A percentile compares a stretch with the other conserved stretches of the same genome.
These are phyloP conservation scores for Bambusicola thoracicus DNA, from an alignment of 2,113 vertebrate genomes.

Conservation along the genomic window DNA sequence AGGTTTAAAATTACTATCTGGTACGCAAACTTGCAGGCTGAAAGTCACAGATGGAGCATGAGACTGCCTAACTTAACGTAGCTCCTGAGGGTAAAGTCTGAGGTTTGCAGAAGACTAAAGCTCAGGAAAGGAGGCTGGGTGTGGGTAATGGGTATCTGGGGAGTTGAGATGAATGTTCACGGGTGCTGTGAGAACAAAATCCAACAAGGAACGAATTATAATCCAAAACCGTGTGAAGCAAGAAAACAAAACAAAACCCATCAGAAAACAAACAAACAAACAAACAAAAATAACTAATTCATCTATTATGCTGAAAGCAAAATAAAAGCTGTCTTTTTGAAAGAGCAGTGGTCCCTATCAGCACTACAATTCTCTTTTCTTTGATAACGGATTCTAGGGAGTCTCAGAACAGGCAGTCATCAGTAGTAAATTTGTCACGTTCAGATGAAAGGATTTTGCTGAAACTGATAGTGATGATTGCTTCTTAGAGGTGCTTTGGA, in stretches of 20 bases:
- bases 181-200: background rate
- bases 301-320: background rate
- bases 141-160: background rate
- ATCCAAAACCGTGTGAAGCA: background rate
- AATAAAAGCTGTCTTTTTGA: background rate
- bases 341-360: background rate
- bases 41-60: background rate
- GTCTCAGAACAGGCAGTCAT: background rate
- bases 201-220: background rate
- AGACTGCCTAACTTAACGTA: background rate
- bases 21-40: background rate
- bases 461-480: background rate
- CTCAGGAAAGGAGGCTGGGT: background rate
- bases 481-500: background rate
- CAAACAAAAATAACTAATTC: background rate
- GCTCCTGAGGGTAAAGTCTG: background rate
- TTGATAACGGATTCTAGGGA: background rate
- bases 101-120: background rate
- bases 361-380: background rate
- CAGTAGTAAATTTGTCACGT: background rate
- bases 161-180: background rate
- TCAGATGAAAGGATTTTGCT: background rate
- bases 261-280: background rate
- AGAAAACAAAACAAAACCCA: background rate
- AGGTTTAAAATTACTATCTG: conserved; percentile 15